Base-by-base conservation (phyloP, 2,797 vertebrate species). In the Hozukius guyotensis region DNA sequence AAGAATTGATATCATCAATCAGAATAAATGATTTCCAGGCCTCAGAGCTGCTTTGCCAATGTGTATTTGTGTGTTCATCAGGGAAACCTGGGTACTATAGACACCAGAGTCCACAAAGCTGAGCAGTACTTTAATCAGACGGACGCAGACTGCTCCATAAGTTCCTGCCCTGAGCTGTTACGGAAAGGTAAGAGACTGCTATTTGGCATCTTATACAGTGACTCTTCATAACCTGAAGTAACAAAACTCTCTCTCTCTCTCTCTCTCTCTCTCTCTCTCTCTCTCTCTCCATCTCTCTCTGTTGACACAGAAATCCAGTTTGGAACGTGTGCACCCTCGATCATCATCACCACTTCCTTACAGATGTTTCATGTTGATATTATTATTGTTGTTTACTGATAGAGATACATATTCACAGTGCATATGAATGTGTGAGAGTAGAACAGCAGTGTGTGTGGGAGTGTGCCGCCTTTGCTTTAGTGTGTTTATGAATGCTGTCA, bases 81-180 rank as follows among this genome's bases (percentile, higher is more conserved):
- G 98, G 95, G 93, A 59, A 95, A 93, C 83, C 94, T 94, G 72
- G 89, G 83, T 57, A 92, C 96, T 8, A 31, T 95, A 69, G 93
- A 94, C 4, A 95, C 90, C 24, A 94, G 96, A 71, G 89, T 98
- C 59, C 94, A 93, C 77, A 96, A 94, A 60, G 97, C 96, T 0
- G 97, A 99, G 82, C 93, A 94, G 10, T 99, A 99, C 71, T 99
- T 99, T 88, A 96, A 94, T 70, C 96, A 95, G 81, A 94, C 96
- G 5, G 95, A 94, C 36, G 96, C 99, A 11, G 96, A 99, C 77
- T 99, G 98, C 87, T 95, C 94, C 1, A 95, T 99, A 57, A 97
- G 95, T 61, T 95, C 96, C 62, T 99, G 98, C 82, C 98, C 98
- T 3, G 97, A 99, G 82, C 95, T 99, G 65, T 82, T 99, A 10